Evolutionary conservation across 2,888 invertebrate genomes (phyloP), one percentile per base, ranked within the genome.

Genomic region (Euzophera pinguis): DNA sequence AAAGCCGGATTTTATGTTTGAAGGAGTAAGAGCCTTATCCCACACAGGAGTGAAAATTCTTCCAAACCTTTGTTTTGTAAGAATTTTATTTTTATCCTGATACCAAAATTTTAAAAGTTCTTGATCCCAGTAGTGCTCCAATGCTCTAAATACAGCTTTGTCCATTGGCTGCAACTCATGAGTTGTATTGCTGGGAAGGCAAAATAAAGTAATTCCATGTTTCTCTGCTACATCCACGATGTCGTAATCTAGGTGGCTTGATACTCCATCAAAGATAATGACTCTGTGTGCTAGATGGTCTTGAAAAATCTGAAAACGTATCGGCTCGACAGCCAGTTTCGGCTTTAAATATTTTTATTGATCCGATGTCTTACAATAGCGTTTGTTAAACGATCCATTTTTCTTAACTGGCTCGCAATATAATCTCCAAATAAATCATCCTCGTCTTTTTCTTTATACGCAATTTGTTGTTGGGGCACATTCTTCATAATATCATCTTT

Each of bases 101-200:
- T 62, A 55, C 68, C 65, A 73, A 55, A 65, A 73, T 43, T 48
- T 55, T 9, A 73, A 47, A 8, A 73, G 62, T 61, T 75, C 67
- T 45, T 68, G 60, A 55, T 77, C 72, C 73, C 77, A 78, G 56
- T 69, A 63, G 52, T 65, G 53, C 57, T 75, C 73, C 60, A 69
- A 73, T 5, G 65, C 58, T n/a, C n/a, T n/a, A n/a, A n/a, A n/a
- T 41, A 41, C 41, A 6, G 17, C 10, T 57, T 74, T 75, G 59
- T 74, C 73, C 59, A 76, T 60, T 3, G 73, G 73, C 54, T 76
- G 75, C 1, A 77, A 57, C 50, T 75, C 73, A 57, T 76, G 75
- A 0, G 75, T 75, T 0, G 73, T 75, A 50, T 79, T 79, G 42
- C 69, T 68, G 10, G 73, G 75, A 32, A 81, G 56, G 58, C 78